Base-by-base conservation (phyloP, 1,140 invertebrate species). In the Drosophila lowei region DNA sequence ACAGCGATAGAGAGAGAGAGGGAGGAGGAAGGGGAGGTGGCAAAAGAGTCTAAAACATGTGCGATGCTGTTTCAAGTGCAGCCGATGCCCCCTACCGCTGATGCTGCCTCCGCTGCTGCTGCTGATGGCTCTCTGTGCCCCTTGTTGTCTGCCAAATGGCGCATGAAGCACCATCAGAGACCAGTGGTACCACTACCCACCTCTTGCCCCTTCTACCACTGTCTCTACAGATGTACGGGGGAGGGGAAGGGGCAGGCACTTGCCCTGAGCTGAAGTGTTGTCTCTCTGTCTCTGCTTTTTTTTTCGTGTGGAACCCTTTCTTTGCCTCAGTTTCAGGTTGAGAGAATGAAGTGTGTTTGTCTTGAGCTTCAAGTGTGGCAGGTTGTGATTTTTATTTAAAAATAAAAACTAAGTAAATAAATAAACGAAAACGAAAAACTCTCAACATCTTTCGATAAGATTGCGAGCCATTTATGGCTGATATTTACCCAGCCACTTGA, bases 321-420 rank as follows among this genome's bases (percentile, higher is more conserved):
- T 63, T 70, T 55, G 16, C 23, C 54, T 43, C 43, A 11, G 57
- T 15, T 49, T 44, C 72, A 65, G 79, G 64, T 77, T 86, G 74
- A 81, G 71, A 81, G n/a, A 86, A 74, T 67, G 73, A 71, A 81
- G 81, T 77, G 68, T 72, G 81, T 85, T 86, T 85, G 81, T 86
- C 77, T 85, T 85, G 70, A 59, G 81, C 81, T 85, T 85, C 62
- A 85, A 86, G 81, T 77, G 77, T 81, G 81, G 81, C 81, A 72
- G 84, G 77, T 86, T 85, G 75, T 81, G 81, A 85, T 85, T 85
- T 85, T 85, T 76, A 74, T 80, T 81, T 86, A 80, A 86, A 25
- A 25, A 25, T 25, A 25, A 25, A 38, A 81, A 63, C 68, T 72
- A 56, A 72, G 41, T 75, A 85, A 58, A 68, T 58, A 61, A 66